A percentile compares a stretch with the other conserved stretches of the same genome.
Conservation (phyloP, 2,797 vertebrate species). For the Propithecus perrieri region DNA sequence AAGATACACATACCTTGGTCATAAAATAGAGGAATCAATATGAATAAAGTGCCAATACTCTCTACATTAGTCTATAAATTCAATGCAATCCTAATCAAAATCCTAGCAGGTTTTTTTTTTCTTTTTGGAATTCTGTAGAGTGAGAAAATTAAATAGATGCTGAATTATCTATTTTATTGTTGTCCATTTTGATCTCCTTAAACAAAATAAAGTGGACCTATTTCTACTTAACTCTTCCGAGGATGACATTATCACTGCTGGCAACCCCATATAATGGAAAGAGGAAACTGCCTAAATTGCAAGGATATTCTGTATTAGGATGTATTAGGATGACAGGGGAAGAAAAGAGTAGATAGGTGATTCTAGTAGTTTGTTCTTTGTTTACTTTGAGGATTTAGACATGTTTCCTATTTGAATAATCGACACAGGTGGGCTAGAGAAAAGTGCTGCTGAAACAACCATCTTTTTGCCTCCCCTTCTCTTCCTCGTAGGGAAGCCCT, state of each 20-base stretch:
- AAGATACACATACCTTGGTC: background rate
- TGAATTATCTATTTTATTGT: background rate
- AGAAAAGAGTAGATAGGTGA: background rate
- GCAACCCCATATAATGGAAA: background rate
- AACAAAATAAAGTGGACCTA: background rate
- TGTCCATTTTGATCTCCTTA: background rate
- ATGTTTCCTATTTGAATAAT: background rate
- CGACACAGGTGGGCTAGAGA: background rate
- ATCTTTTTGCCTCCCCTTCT: background rate
- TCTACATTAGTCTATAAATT: background rate
- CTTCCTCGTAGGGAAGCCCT: background rate
- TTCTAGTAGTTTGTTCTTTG: background rate
- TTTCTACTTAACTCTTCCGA: background rate
- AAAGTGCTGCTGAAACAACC: background rate
- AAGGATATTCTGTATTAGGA: background rate
- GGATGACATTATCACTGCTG: background rate
- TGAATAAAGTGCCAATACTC: background rate
- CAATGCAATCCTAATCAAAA: background rate
- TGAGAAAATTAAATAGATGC: background rate
- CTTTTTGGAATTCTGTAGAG: background rate
- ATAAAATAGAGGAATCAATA: background rate
- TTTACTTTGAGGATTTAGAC: background rate
- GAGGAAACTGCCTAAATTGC: background rate
- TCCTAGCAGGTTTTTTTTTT: background rate
- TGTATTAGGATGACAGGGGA: background rate